These are phyloP conservation scores for Cydia strobilella DNA, from an alignment of 1,140 invertebrate genomes.

Conservation along the genomic window DNA sequence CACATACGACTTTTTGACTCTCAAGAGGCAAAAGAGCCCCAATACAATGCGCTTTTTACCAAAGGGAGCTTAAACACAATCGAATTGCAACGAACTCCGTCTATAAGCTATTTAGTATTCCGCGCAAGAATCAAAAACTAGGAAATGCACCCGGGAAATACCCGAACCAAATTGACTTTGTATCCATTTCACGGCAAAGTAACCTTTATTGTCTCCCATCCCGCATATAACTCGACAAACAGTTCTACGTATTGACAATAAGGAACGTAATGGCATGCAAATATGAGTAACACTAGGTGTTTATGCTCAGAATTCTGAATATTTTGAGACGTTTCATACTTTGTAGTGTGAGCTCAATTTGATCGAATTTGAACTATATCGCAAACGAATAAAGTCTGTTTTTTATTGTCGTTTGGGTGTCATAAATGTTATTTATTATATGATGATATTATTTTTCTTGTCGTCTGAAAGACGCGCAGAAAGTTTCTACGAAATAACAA, in stretches of 20 bases:
- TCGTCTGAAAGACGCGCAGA: background rate
- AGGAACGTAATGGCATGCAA: constrained; percentile 24
- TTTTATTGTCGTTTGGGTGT: background rate
- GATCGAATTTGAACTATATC: background rate
- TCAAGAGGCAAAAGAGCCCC: background rate
- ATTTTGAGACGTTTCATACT: constrained; percentile 20
- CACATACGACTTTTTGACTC: background rate
- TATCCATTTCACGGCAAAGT: constrained; percentile 24
- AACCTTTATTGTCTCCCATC: constrained; percentile 24
- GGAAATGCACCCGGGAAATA: constrained; percentile 14
- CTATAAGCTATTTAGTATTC: constrained; percentile 20
- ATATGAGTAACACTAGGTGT: constrained; percentile 24
- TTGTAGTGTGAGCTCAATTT: background rate
- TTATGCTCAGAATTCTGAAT: constrained; percentile 26
- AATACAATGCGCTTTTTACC: background rate
- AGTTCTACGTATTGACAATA: constrained; percentile 25
- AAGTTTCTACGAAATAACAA: background rate
- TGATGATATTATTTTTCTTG: constrained; percentile 1
- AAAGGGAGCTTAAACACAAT: background rate
- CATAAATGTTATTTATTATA: constrained; percentile 3
- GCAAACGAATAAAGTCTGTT: background rate
- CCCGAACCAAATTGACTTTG: constrained; percentile 20
- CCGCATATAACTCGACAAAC: constrained; percentile 18
- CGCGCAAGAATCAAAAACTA: constrained; percentile 6
- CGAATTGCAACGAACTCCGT: background rate